Conservation (phyloP, 2,113 vertebrate genomes). For the Prolemur simus region DNA sequence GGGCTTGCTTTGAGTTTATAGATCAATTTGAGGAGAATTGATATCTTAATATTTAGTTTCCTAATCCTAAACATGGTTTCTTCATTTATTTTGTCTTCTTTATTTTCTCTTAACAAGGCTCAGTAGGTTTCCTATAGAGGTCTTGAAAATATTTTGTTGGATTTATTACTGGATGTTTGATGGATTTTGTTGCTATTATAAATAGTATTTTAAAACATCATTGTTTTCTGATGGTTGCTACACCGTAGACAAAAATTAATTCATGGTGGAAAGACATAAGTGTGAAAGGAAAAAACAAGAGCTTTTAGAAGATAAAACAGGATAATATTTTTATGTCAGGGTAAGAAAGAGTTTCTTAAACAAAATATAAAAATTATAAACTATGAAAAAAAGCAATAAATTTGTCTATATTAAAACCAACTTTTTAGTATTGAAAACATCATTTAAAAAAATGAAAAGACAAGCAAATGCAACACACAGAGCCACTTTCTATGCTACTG, state of each 20-base stretch:
- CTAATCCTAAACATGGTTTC: neutral
- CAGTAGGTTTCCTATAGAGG: neutral
- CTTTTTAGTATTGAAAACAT: neutral
- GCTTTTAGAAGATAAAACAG: neutral
- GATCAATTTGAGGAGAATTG: neutral
- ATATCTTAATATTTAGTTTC: neutral
- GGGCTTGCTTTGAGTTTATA: neutral
- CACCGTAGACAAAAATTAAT: neutral
- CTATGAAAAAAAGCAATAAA: neutral
- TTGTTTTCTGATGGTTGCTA: neutral
- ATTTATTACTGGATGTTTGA: neutral
- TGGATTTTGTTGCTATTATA: neutral
- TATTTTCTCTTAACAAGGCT: neutral
- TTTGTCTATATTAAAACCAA: neutral
- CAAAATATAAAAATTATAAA: neutral
- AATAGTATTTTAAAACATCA: neutral
- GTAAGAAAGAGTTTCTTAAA: neutral
- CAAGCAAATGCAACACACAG: neutral
- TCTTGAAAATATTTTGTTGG: neutral
- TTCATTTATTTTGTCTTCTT: constrained; percentile 33
- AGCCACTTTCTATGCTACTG: neutral
- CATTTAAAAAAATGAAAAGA: neutral
- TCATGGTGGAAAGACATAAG: neutral
- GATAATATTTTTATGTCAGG: neutral
- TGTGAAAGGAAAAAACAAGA: neutral